phyloP scores from a whole-genome alignment of 2,888 invertebrate genomes.

The Keiferia lycopersicella region DNA sequence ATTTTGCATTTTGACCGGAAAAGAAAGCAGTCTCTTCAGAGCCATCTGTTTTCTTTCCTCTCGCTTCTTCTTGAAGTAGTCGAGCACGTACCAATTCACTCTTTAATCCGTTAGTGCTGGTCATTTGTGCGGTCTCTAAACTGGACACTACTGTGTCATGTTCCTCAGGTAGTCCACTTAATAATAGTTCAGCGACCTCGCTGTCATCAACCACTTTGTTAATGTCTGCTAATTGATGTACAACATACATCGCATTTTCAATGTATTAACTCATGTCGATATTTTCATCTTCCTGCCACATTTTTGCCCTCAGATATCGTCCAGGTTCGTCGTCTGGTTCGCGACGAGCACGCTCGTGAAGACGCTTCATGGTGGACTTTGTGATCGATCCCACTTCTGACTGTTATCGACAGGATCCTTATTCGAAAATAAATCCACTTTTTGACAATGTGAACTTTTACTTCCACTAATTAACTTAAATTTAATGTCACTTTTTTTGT shows the following conservation, averaged over 20 bases:
- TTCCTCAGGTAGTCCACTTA: background rate
- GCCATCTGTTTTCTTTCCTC: background rate
- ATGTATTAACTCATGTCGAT: background rate
- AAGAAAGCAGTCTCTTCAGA: background rate
- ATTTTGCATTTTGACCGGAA: background rate
- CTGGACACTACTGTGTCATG: background rate
- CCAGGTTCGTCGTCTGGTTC: no score
- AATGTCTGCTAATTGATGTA: background rate
- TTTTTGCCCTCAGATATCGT: no score
- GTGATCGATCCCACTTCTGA: no score
- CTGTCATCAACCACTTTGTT: background rate
- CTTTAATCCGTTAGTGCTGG: background rate
- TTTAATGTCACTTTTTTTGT: no score
- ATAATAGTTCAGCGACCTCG: background rate
- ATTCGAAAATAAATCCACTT: no score
- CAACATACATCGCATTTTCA: background rate
- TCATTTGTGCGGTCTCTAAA: background rate
- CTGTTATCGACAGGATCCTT: no score
- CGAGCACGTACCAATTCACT: background rate
- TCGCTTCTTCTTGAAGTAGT: background rate
- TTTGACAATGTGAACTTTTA: no score
- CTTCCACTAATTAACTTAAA: no score
- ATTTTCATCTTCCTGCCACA: no score
- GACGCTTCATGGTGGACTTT: no score
- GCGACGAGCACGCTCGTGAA: no score